Base-by-base conservation (phyloP, 2,888 invertebrate genomes). In the Suillia variegata region DNA sequence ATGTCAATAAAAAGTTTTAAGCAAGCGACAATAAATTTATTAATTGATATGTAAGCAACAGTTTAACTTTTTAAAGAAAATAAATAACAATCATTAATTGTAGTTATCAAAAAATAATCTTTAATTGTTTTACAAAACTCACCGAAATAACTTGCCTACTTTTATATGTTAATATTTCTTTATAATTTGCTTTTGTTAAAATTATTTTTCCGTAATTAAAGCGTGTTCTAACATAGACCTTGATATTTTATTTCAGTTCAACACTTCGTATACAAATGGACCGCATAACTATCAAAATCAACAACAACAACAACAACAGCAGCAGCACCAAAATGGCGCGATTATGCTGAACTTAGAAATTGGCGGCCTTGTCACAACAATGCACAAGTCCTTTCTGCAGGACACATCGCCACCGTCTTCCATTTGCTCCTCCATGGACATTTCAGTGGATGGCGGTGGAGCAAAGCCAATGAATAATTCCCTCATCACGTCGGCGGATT, bases 361-460 rank as follows among this genome's bases (percentile, higher is more conserved):
- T 49, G 81, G 81, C 22, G 81, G 81, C 12, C 69, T 81, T 57
- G 81, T 82, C 42, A 81, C 81, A 31, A 79, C 74, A 31, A 77
- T 81, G 78, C 78, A 81, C 59, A 78, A 77, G 66, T 81, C 80
- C 52, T 79, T 79, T 67, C 71, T 82, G 31, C 77, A 79, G 64
- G 81, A 82, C 63, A 79, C 79, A 2, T 82, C 82, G 48, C 82
- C 82, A 3, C 82, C 82, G 48, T 73, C 76, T 5, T 81, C 81
- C 50, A 77, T 80, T 54, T 79, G 74, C 59, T 79, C 80, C 50
- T 81, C 81, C 5, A 73, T 78, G 73, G 74, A 75, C 26, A 70
- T 77, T 52, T 79, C 76, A 49, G 69, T 75, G 55, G 77, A 77
- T 10, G n/a, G n/a, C n/a, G n/a, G n/a, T n/a, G n/a, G n/a, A n/a